phyloP scores from a whole-genome alignment of 2,888 invertebrate species.

The Coenonympha glycerion region DNA sequence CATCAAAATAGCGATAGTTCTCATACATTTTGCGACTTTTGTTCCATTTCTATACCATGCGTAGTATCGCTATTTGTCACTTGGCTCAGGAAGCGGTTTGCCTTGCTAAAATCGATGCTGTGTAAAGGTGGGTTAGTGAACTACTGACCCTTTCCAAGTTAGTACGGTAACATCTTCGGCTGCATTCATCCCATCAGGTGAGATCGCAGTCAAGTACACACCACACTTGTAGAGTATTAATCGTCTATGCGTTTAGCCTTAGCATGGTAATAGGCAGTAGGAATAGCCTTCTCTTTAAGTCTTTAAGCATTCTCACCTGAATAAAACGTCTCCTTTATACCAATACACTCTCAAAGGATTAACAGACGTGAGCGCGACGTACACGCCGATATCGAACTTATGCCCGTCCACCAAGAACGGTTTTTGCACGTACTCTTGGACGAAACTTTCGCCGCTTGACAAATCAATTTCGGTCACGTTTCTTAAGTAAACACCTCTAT shows the following conservation, averaged over 20 bases:
- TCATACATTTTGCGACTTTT: no score
- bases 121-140: no score
- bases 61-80: no score
- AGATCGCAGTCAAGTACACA: no score
- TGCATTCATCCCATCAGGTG: no score
- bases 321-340: conserved; percentile 91
- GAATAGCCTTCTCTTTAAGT: not conserved
- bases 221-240: no score
- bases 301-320: conserved; percentile 76
- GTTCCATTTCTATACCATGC: no score
- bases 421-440: conserved; percentile 92
- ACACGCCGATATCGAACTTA: conserved; percentile 98
- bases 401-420: conserved; percentile 93
- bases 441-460: conserved; percentile 82
- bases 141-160: no score
- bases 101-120: no score
- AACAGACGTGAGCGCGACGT: conserved; percentile 92
- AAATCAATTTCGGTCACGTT: conserved; percentile 83
- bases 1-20: no score
- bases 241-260: not conserved
- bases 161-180: no score
- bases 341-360: conserved; percentile 92
- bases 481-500: conserved; percentile 88
- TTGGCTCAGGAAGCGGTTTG: no score
- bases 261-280: not conserved